Evolutionary conservation across 2,888 invertebrate genomes (phyloP), one percentile per base, ranked within the genome.

Genomic region (Melanchra persicariae): DNA sequence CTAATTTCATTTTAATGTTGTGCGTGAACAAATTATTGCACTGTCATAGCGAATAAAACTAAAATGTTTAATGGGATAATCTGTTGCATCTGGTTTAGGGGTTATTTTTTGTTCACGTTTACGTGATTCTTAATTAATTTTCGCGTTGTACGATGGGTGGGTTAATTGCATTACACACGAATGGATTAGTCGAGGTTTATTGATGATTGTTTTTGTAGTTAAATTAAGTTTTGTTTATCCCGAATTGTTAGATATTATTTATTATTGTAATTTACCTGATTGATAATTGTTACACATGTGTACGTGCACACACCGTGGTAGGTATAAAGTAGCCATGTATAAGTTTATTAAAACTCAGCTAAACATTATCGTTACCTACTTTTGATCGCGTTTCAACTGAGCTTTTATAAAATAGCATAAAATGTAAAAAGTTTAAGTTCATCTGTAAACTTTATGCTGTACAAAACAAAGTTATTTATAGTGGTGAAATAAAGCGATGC

Each of bases 21-120:
- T 93, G 91, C 93, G 93, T 94, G 94, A 94, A 93, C 93, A 92
- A 93, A 95, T 95, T 95, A 95, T 91, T 93, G 95, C 94, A 90
- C 86, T 93, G 93, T 95, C 94, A 94, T 94, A 93, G 89, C 84
- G 88, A 92, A 91, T 91, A 90, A 92, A 93, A 94, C 92, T 92
- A 89, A 91, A 92, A 90, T 88, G 89, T 85, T 92, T 92, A 92
- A 92, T 93, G 91, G 90, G 91, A 92, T 94, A 92, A 92, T 93
- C 91, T 90, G 91, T 89, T 92, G 89, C 94, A 94, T 94, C 93
- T 93, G 92, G 90, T 91, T 88, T 85, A 83, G 87, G 89, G 90
- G 92, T 85, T 80, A 84, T 86, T 94, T 94, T 94, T 92, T 93
- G 88, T 91, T 81, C 87, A 81, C 85, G 85, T 90, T 91, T 90